Conservation (phyloP, 2,113 vertebrate genomes). For the Turnix velox region DNA sequence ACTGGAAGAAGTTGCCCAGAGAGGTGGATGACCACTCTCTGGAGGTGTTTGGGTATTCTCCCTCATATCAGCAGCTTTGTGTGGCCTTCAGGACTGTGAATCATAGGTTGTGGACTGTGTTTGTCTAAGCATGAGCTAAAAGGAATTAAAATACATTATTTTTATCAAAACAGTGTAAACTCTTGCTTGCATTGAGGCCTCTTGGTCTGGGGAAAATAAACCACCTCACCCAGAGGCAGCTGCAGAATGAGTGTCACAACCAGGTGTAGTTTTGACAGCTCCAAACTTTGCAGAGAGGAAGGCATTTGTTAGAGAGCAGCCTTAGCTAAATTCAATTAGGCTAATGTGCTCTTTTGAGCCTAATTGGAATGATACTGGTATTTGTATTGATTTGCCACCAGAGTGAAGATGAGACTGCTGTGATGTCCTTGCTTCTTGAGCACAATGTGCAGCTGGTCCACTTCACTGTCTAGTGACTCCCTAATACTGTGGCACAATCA, state of each 20-base stretch:
- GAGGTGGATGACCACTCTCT: too few species aligned
- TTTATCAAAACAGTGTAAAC: neutral
- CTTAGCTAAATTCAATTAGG: neutral
- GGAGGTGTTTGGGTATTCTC: too few species aligned
- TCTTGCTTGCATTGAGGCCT: neutral
- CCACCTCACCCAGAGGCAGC: accelerated
- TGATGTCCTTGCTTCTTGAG: neutral
- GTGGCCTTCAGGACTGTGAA: neutral
- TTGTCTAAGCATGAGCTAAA: neutral
- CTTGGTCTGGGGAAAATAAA: neutral
- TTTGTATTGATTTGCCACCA: neutral
- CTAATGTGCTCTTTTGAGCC: neutral
- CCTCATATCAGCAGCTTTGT: neutral
- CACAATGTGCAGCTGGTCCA: neutral
- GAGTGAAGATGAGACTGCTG: neutral
- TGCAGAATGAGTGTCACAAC: neutral
- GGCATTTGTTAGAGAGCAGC: neutral
- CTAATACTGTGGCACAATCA: neutral
- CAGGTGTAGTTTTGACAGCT: neutral
- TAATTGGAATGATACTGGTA: neutral
- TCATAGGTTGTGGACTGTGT: neutral
- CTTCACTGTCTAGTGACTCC: neutral
- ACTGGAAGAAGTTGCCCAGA: too few species aligned
- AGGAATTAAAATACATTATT: neutral
- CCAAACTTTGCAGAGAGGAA: neutral